Evolutionary conservation across 2,888 invertebrate species (phyloP).

Genomic region (Coleophora deauratella): DNA sequence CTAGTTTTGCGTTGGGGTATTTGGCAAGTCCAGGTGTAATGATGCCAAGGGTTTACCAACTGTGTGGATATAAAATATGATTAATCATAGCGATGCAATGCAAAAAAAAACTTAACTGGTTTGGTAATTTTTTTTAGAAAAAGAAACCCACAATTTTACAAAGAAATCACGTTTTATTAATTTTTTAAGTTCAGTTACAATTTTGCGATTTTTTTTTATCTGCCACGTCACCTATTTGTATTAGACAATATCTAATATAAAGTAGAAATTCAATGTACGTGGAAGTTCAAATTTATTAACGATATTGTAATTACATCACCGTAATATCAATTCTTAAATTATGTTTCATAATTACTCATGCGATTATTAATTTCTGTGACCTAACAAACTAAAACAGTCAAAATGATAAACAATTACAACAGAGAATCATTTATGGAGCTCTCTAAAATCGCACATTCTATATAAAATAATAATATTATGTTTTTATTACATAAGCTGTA

Average conservation of each 20-base stretch:
- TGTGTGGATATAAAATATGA: too few relatives aligned
- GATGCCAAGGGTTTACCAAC: too few relatives aligned
- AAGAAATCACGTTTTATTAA: constrained; percentile 70
- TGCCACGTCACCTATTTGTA: constrained; percentile 59
- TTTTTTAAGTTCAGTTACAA: constrained; percentile 69
- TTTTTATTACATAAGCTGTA: constrained; percentile 37
- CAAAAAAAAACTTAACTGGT: too few relatives aligned
- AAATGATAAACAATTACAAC: constrained; percentile 47
- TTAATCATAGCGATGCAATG: too few relatives aligned
- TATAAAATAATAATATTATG: constrained; percentile 42
- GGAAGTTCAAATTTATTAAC: constrained; percentile 69
- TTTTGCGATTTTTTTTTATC: constrained; percentile 69
- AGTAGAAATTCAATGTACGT: constrained; percentile 66
- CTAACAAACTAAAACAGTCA: constrained; percentile 54
- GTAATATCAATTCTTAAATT: constrained; percentile 62
- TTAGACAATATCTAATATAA: constrained; percentile 65
- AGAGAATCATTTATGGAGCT: constrained; percentile 43
- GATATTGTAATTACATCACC: constrained; percentile 63
- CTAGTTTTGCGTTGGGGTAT: too few relatives aligned
- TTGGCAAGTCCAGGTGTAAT: too few relatives aligned
- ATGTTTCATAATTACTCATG: constrained; percentile 58
- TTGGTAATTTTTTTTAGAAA: too few relatives aligned
- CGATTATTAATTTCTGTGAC: constrained; percentile 60
- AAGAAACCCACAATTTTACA: constrained; percentile 60
- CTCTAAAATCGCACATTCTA: constrained; percentile 35